A percentile compares a stretch with the other conserved stretches of the same genome.
phyloP scores from a whole-genome alignment of 35 echinoderm and acorn worm species.

The Holothuria glaberrima region DNA sequence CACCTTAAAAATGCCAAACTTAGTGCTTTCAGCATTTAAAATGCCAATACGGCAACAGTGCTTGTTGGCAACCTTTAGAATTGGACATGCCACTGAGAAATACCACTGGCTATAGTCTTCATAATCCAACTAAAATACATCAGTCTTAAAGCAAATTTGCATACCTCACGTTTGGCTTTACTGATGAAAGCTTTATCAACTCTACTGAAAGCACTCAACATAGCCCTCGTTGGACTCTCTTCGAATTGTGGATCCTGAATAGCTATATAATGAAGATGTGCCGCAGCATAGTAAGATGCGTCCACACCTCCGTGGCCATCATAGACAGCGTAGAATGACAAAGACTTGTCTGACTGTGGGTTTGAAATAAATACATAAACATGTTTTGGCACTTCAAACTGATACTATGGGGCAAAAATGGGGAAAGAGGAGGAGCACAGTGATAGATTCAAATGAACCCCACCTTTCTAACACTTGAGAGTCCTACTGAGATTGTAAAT shows the following conservation, averaged over 20 bases:
- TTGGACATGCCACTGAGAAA: too few relatives aligned
- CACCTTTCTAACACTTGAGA: too few relatives aligned
- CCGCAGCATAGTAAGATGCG: constrained; percentile 87
- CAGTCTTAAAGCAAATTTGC: not conserved
- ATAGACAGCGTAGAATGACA: constrained; percentile 91
- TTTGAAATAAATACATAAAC: not conserved
- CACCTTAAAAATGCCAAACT: too few relatives aligned
- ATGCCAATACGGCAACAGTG: too few relatives aligned
- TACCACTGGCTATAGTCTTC: too few relatives aligned
- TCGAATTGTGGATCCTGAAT: constrained; percentile 64
- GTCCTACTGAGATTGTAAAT: too few relatives aligned
- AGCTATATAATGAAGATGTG: constrained; percentile 85
- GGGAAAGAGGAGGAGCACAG: too few relatives aligned
- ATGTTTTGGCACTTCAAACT: too few relatives aligned
- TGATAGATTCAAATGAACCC: too few relatives aligned
- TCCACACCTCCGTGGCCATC: constrained; percentile 96
- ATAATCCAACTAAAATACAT: not conserved
- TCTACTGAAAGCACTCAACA: constrained; percentile 76
- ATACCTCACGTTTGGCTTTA: constrained; percentile 89
- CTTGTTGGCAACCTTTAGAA: too few relatives aligned
- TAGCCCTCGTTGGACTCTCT: constrained; percentile 67
- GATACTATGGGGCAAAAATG: too few relatives aligned
- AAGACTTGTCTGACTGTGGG: constrained; percentile 60
- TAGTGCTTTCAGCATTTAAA: too few relatives aligned
- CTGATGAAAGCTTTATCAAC: constrained; percentile 85